A percentile compares a stretch with the other conserved stretches of the same genome.
phyloP scores from a whole-genome alignment of 2,888 invertebrate genomes.

The Gastrophysa polygoni region DNA sequence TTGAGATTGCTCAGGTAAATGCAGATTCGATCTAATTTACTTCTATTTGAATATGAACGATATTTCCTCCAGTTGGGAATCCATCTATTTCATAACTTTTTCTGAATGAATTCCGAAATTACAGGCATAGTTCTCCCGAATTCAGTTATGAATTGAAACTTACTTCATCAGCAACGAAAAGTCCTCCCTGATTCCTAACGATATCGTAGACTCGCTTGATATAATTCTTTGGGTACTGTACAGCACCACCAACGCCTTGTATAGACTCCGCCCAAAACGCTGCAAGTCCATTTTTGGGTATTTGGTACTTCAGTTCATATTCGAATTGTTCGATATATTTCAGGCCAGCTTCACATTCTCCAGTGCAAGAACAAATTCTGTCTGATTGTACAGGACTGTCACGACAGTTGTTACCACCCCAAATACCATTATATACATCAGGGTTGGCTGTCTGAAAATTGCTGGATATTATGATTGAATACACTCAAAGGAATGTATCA shows the following conservation, averaged over 20 bases:
- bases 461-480: neutral
- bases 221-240: conserved; percentile 91
- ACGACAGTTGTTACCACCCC: conserved; percentile 87
- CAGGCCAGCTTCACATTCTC: conserved; percentile 74
- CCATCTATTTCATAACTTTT: no score
- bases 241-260: conserved; percentile 93
- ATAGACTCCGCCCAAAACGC: conserved; percentile 95
- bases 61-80: no score
- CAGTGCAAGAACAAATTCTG: conserved; percentile 69
- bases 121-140: no score
- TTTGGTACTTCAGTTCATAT: conserved; percentile 77
- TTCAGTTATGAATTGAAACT: conserved; percentile 23
- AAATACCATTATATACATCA: conserved; percentile 88
- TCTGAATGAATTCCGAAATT: no score
- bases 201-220: conserved; percentile 79
- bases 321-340: conserved; percentile 84
- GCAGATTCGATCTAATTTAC: no score
- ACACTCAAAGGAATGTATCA: no score
- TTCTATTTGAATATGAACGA: no score
- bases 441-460: conserved; percentile 79
- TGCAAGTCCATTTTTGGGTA: conserved; percentile 81
- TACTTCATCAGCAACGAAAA: conserved; percentile 92
- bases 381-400: conserved; percentile 82
- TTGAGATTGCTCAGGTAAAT: no score
- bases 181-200: conserved; percentile 81